These are phyloP conservation scores for Psammodynastes pulverulentus DNA, from an alignment of 2,113 vertebrate genomes.

Conservation along the genomic window DNA sequence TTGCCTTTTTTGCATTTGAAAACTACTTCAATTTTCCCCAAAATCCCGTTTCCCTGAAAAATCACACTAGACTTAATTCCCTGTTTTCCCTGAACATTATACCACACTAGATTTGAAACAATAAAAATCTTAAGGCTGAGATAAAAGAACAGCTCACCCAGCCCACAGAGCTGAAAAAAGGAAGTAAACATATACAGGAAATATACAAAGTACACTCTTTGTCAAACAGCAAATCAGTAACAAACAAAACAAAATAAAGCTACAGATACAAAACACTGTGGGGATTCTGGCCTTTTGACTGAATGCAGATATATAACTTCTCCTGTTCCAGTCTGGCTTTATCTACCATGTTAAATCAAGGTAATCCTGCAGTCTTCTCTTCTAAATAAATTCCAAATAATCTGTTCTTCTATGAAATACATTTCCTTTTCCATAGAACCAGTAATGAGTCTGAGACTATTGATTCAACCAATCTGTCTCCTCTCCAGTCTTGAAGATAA, in stretches of 20 bases:
- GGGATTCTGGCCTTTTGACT: not conserved
- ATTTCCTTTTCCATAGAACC: not conserved
- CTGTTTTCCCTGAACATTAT: not conserved
- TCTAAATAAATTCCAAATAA: not conserved
- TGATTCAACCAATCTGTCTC: not conserved
- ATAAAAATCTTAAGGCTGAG: not conserved
- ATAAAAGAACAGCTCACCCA: not conserved
- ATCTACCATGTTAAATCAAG: not conserved
- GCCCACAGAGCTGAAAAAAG: not conserved
- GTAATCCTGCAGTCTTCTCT: not conserved
- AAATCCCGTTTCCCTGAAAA: not conserved
- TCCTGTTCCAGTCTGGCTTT: not conserved
- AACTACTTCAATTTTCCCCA: not conserved
- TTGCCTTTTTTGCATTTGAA: not conserved
- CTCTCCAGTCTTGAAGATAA: conserved; percentile 38
- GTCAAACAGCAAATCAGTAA: not conserved
- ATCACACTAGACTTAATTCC: not conserved
- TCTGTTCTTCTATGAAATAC: not conserved
- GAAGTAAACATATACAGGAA: conserved; percentile 2
- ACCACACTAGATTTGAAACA: not conserved
- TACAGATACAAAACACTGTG: not conserved
- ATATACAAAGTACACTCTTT: not conserved
- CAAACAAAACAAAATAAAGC: not conserved
- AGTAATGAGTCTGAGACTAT: not conserved
- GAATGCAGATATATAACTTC: not conserved